Evolutionary conservation across 2,113 vertebrate genomes (phyloP).

Genomic region (Lophochroa leadbeateri): DNA sequence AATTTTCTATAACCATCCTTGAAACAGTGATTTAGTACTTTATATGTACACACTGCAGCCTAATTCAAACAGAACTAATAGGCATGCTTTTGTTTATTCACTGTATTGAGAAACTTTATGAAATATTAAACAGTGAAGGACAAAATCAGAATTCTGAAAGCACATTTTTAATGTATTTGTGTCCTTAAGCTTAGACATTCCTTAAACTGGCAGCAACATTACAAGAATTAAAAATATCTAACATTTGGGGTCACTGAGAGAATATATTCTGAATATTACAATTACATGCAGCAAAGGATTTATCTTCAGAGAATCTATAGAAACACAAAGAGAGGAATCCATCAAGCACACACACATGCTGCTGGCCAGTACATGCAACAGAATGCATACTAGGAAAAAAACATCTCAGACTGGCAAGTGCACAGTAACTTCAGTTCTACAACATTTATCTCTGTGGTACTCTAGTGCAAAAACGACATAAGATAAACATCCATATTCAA

Average conservation of each 20-base stretch:
- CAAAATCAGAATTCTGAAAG: neutral
- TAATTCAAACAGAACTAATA: neutral
- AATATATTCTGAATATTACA: neutral
- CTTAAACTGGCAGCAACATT: neutral
- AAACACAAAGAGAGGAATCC: neutral
- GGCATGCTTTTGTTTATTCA: neutral
- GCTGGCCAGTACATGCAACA: neutral
- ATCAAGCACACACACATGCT: neutral
- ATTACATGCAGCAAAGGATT: neutral
- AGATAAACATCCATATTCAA: neutral
- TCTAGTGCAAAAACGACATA: neutral
- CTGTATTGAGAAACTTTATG: neutral
- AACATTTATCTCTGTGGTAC: neutral
- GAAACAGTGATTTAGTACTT: neutral
- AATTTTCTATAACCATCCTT: neutral
- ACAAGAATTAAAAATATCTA: neutral
- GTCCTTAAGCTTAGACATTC: neutral
- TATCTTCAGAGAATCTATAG: neutral
- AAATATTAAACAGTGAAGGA: neutral
- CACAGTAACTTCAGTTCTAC: neutral
- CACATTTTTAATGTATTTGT: neutral
- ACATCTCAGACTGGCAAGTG: neutral
- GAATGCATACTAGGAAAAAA: neutral
- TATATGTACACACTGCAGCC: accelerated
- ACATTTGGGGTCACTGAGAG: neutral